phyloP scores from a whole-genome alignment of 2,888 invertebrate genomes.

The Acleris cristana region DNA sequence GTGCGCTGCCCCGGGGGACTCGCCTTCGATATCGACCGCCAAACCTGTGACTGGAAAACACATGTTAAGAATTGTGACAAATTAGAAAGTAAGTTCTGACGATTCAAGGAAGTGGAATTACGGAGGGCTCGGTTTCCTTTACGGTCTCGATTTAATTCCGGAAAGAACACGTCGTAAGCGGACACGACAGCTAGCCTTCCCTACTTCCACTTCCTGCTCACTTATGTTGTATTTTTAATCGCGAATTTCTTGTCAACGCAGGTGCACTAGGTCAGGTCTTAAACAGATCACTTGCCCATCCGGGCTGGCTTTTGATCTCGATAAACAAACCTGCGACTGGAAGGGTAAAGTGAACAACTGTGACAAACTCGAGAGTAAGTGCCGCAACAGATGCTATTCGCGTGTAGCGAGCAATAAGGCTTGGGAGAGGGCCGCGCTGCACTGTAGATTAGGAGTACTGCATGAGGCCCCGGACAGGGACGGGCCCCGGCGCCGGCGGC shows the following conservation, averaged over 20 bases:
- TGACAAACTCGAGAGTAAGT: slow-evolving; percentile 98
- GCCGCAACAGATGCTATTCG: slow-evolving; percentile 78
- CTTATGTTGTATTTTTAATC: slow-evolving; percentile 68
- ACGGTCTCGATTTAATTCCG: slow-evolving; percentile 50
- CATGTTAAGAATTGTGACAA: slow-evolving; percentile 98
- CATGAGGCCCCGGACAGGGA: slow-evolving; percentile 74
- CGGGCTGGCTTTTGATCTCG: slow-evolving; percentile 98
- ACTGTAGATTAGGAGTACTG: slow-evolving; percentile 79
- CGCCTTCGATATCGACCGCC: slow-evolving; percentile 96
- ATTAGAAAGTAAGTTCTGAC: slow-evolving; percentile 93
- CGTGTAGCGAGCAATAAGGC: slow-evolving; percentile 79
- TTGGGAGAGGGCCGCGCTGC: slow-evolving; percentile 82
- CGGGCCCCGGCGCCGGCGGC: slow-evolving; percentile 50
- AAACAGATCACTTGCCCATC: slow-evolving; percentile 98
- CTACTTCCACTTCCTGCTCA: slow-evolving; percentile 71
- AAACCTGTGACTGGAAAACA: slow-evolving; percentile 98
- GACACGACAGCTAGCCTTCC: slow-evolving; percentile 64
- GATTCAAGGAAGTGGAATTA: slow-evolving; percentile 70
- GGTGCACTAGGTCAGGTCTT: slow-evolving; percentile 97
- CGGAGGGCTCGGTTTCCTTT: slow-evolving; percentile 74
- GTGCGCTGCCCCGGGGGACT: slow-evolving; percentile 95
- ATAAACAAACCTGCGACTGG: slow-evolving; percentile 99
- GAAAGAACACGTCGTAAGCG: slow-evolving; percentile 44
- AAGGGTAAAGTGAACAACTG: slow-evolving; percentile 98
- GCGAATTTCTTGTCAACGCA: slow-evolving; percentile 85